Base-by-base conservation (phyloP, 2,113 vertebrate species). In the Anguilla japonica region DNA sequence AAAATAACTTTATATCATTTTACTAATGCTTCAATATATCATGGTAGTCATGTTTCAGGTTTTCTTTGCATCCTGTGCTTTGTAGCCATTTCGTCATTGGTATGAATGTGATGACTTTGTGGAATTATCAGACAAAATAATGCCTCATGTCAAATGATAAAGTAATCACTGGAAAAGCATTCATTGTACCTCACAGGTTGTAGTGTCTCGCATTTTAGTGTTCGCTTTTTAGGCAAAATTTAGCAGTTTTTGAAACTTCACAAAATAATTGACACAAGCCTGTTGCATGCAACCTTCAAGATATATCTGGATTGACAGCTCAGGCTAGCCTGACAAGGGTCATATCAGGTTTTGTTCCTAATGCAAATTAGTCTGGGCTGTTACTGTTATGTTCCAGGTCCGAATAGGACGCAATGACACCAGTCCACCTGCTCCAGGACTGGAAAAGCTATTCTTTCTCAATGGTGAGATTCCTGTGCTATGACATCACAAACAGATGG, bases 391-490 rank as follows among this genome's bases (percentile, higher is more conserved):
- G 6, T 90, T 86, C 89, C 87, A 96, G 96, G 95, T 96, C 67
- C 91, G 94, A 60, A 85, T 85, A 75, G 94, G 95, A 67, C 91
- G 91, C 11, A 95, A 93, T 3, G 93, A 94, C 89, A 95, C 90
- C 43, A 90, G 87, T 81, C 94, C 95, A 0, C 89, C 90, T 2
- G 94, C 94, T 81, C 95, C 95, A 0, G 95, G 94, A 75, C 92
- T 95, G 5, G 95, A 96, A 92, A 93, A 96, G 89, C 91, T 96
- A 7, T 94, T 96, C 89, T 96, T 95, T 89, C 86, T 67, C 86
- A 83, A 95, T 11, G 95, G 95, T 96, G 92, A 78, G 87, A 22
- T 88, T 67, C 79, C 46, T 81, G 84, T 34, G 34, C 39, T 34
- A 53, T 89, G 46, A 79, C 22, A 67, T 53, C 46, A 81, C 50